Evolutionary conservation across 2,888 invertebrate genomes (phyloP).

Genomic region (Phorcus lineatus): DNA sequence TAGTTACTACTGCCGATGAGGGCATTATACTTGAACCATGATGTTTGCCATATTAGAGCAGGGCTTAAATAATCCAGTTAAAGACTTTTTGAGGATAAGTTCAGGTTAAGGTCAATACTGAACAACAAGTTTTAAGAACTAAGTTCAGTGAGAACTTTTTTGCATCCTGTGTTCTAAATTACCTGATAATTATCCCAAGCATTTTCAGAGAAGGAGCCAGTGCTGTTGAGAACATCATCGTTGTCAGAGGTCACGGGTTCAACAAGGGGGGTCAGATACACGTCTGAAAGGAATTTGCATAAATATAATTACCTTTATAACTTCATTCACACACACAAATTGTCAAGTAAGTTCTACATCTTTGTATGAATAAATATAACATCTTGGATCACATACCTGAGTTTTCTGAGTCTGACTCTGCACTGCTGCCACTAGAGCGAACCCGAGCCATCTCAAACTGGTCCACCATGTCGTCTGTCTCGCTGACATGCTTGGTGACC

Average conservation of each 20-base stretch:
- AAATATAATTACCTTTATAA: not conserved
- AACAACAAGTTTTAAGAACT: too few species aligned
- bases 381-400: slow-evolving; percentile 36
- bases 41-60: too few species aligned
- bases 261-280: slow-evolving; percentile 52
- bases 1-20: too few species aligned
- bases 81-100: too few species aligned
- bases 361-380: not conserved
- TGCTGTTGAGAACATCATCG: slow-evolving; percentile 54
- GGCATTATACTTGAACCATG: too few species aligned
- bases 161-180: slow-evolving; percentile 18
- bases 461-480: slow-evolving; percentile 27
- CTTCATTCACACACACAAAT: not conserved
- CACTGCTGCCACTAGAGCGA: slow-evolving; percentile 46
- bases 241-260: slow-evolving; percentile 50
- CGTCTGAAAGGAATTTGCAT: slow-evolving; percentile 36
- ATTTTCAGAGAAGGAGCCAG: slow-evolving; percentile 87
- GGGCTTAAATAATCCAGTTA: too few species aligned
- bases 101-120: too few species aligned
- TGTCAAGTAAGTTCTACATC: not conserved
- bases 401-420: slow-evolving; percentile 45
- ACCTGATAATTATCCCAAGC: slow-evolving; percentile 97
- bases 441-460: slow-evolving; percentile 45
- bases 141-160: too few species aligned
- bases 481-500: slow-evolving; percentile 24